A percentile compares a stretch with the other conserved stretches of the same genome.
phyloP scores from a whole-genome alignment of 2,113 vertebrate genomes.

The Festucalex cinctus region DNA sequence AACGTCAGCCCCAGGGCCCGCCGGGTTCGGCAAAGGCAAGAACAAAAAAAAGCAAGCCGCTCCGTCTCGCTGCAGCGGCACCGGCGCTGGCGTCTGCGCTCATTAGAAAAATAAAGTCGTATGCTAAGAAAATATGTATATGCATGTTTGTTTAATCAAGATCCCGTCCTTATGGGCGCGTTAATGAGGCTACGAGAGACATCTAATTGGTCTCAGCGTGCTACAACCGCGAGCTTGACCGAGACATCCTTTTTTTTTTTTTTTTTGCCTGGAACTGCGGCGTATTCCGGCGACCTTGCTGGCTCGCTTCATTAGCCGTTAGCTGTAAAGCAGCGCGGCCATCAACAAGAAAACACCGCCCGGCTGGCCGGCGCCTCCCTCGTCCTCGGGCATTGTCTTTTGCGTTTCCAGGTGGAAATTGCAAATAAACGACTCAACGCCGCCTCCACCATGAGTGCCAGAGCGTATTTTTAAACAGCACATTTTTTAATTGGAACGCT shows the following conservation, averaged over 20 bases:
- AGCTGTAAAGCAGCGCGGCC: neutral
- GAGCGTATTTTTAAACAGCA: constrained; percentile 47
- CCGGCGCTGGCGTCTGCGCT: constrained; percentile 17
- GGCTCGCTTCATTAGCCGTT: constrained; percentile 4
- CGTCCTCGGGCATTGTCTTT: constrained; percentile 16
- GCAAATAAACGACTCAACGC: constrained; percentile 34
- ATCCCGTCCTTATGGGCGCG: constrained; percentile 43
- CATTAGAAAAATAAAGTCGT: constrained; percentile 29
- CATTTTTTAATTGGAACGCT: constrained; percentile 67
- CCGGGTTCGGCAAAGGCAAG: constrained; percentile 8
- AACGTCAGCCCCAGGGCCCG: constrained; percentile 9
- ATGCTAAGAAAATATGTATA: constrained; percentile 23
- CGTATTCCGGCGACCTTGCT: constrained; percentile 20
- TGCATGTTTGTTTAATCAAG: constrained; percentile 49
- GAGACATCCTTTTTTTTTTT: too few species aligned
- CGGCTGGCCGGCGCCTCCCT: constrained; percentile 8
- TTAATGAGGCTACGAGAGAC: constrained; percentile 54
- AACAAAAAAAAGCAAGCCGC: neutral
- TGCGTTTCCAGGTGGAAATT: constrained; percentile 19
- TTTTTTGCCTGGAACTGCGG: constrained; percentile 13
- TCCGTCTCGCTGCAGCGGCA: neutral
- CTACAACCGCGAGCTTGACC: constrained; percentile 37
- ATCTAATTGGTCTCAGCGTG: constrained; percentile 60
- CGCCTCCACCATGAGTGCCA: constrained; percentile 24
- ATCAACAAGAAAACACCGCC: neutral